phyloP scores from a whole-genome alignment of 2,797 vertebrate genomes.

The Notoglanidium macrostoma region DNA sequence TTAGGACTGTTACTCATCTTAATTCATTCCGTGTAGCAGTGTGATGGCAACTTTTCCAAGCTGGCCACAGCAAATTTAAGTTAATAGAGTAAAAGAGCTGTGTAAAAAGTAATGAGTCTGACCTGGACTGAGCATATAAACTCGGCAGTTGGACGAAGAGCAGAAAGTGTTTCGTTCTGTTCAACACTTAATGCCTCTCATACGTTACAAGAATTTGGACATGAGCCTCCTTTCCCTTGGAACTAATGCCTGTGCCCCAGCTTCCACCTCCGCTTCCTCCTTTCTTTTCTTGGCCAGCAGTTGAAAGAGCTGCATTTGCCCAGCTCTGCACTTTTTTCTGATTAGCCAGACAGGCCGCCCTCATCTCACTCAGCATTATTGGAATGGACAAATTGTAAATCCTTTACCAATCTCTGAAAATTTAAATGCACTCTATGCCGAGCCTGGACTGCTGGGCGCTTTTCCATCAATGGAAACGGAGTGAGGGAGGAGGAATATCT shows the following conservation, averaged over 20 bases:
- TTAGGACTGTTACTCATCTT: background rate
- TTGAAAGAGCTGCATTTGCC: conserved; percentile 26
- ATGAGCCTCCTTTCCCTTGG: conserved; percentile 26
- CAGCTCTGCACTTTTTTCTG: conserved; percentile 47
- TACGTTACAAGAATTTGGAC: conserved; percentile 19
- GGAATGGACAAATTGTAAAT: conserved; percentile 66
- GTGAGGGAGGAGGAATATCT: background rate
- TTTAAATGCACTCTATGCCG: conserved; percentile 69
- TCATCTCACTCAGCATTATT: conserved; percentile 66
- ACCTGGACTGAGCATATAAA: background rate
- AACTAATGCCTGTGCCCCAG: conserved; percentile 4
- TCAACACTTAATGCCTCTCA: conserved; percentile 28
- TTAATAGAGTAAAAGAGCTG: background rate
- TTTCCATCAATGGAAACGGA: conserved; percentile 14
- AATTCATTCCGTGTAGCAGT: background rate
- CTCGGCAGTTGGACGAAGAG: conserved; percentile 19
- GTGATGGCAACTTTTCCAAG: background rate
- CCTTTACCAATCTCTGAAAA: conserved; percentile 67
- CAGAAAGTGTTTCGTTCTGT: conserved; percentile 31
- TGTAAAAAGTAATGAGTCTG: conserved; percentile 2
- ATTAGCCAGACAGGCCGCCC: conserved; percentile 46
- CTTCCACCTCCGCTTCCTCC: background rate
- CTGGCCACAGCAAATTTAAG: background rate
- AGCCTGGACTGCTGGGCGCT: conserved; percentile 49
- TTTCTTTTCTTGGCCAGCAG: conserved; percentile 24